Conservation (phyloP, 1,140 invertebrate genomes). For the Lysiphlebus fabarum region DNA sequence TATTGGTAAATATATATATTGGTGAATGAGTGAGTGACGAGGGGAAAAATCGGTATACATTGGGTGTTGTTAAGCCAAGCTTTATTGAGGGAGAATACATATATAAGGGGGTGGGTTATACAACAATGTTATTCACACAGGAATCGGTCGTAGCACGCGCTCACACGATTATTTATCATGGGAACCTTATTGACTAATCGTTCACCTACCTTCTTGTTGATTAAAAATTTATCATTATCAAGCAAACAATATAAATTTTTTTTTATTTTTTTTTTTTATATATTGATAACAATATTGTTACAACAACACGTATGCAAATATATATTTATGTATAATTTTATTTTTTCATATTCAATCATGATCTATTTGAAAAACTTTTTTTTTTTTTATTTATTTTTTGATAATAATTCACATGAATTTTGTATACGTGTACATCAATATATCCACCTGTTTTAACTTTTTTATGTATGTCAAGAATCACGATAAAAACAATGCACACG, state of each 20-base stretch:
- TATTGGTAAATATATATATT: conserved; percentile 8
- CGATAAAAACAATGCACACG: conserved; percentile 31
- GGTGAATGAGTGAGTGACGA: conserved; percentile 1
- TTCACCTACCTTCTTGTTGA: conserved; percentile 34
- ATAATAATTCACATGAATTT: conserved; percentile 17
- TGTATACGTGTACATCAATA: background rate
- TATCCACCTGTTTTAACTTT: background rate
- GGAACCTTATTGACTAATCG: conserved; percentile 50
- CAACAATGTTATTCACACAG: conserved; percentile 51
- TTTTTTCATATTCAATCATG: too few species aligned
- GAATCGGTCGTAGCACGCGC: conserved; percentile 46
- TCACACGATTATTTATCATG: conserved; percentile 49
- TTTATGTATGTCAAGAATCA: background rate
- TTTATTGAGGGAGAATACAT: conserved; percentile 27
- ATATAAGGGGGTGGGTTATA: conserved; percentile 28
- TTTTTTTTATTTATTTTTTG: background rate
- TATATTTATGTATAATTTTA: too few species aligned
- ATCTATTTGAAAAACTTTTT: too few species aligned
- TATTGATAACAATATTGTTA: too few species aligned
- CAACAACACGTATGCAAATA: too few species aligned
- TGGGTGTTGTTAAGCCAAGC: background rate
- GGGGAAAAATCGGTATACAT: background rate
- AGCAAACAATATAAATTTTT: background rate
- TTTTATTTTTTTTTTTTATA: background rate
- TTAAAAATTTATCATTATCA: conserved; percentile 5